phyloP scores from a whole-genome alignment of 2,888 invertebrate genomes.

The Lasiommata megera region DNA sequence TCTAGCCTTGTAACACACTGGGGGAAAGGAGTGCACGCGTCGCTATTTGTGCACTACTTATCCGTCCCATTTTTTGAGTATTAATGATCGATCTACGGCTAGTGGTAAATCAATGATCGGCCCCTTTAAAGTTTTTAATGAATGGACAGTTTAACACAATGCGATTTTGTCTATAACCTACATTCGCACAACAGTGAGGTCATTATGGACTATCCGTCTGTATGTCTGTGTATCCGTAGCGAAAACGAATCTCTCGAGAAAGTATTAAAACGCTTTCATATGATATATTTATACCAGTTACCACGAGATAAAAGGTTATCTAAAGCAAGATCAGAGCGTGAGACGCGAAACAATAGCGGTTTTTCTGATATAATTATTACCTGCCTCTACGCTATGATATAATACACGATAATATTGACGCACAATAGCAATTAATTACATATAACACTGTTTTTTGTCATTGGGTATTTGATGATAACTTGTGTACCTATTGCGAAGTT shows the following conservation, averaged over 20 bases:
- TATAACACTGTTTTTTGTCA: not conserved
- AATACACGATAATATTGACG: conserved; percentile 6
- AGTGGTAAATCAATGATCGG: no score
- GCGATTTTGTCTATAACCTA: no score
- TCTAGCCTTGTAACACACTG: no score
- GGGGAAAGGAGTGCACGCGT: no score
- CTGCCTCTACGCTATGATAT: conserved; percentile 6
- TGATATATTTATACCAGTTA: not conserved
- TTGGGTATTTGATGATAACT: not conserved
- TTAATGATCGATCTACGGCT: no score
- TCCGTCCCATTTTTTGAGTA: no score
- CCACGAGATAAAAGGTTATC: not conserved
- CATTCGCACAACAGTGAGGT: no score
- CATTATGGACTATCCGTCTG: not conserved
- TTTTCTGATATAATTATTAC: conserved; percentile 10
- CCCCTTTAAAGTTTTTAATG: no score
- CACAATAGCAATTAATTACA: not conserved
- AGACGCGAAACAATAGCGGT: not conserved
- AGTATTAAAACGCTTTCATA: not conserved
- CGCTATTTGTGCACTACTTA: no score
- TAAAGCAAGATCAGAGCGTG: conserved; percentile 5
- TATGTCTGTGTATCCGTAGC: not conserved
- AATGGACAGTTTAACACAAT: no score
- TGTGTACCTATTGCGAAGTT: no score
- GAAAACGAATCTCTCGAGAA: conserved; percentile 7